Base-by-base conservation (phyloP, 2,888 invertebrate species). In the Oscheius onirici region DNA sequence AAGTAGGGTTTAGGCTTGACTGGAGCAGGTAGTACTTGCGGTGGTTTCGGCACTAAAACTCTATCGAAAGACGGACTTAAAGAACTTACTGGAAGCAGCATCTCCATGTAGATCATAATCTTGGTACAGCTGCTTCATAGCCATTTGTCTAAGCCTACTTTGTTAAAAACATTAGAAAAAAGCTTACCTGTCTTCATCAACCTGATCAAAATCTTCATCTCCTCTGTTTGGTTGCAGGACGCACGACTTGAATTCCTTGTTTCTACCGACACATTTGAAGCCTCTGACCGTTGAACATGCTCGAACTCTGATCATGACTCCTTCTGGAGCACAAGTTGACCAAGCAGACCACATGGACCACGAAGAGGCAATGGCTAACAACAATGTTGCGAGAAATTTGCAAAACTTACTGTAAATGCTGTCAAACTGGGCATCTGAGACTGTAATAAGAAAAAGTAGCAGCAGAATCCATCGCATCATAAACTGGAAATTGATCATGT, bases 291-390 rank as follows among this genome's bases (percentile, higher is more conserved):
- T 87, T 51, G 85, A 84, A 67, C 87, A 87, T 13, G 87, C 87
- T 11, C 87, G 78, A 41, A 87, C 82, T 70, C 85, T 81, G 11
- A 82, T 79, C 49, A 79, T 79, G 55, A 80, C 79, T 8, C 63
- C 63, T 63, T 63, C 63, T n/a, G 63, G 63, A 26, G 81, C 80
- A 72, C 87, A 87, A 52, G 84, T 82, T 22, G 84, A 83, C 87
- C 87, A 87, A 15, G 86, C 83, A 2, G 87, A 86, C 87, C 87
- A 87, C 68, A 79, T 77, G 8, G 87, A 85, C 87, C 87, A 87
- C 3, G 86, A 81, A 13, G 87, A 87, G 5, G 82, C 66, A 49
- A 63, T 63, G 5, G 63, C 63, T 63, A 24, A 63, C 8, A 34
- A 34, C 34, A 34, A 34, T 3, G 13, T 46, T 46, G 24, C 55